Base-by-base conservation (phyloP, 2,888 invertebrate species). In the Hybos culiciformis region DNA sequence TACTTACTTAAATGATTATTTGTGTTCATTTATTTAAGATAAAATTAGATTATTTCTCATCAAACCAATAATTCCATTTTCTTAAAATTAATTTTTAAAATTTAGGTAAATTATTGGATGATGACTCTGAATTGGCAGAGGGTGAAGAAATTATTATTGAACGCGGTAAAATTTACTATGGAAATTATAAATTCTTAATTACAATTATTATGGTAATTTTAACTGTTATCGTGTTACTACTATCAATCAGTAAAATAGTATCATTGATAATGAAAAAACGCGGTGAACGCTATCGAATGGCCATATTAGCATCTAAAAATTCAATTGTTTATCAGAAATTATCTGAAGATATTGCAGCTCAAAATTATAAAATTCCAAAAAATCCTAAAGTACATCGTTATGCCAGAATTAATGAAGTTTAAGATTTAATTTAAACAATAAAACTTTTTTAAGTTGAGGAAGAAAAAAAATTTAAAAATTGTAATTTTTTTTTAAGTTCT, bases 281-380 rank as follows among this genome's bases (percentile, higher is more conserved):
- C 37, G 67, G 66, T 24, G 67, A 67, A 51, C 68, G 74, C 48
- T 66, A 66, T 47, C 62, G 63, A 42, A 65, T 66, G 61, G 66
- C 66, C 9, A 48, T 67, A 29, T 44, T 67, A 47, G 64, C 64
- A 43, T 59, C 63, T 5, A 67, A 66, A 53, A 66, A 68, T 48
- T 63, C 66, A 24, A 71, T 83, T 46, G 80, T 85, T 17, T 85
- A 84, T 65, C 80, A 81, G 57, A 83, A 82, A 51, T 67, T 85
- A 42, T 81, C 83, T 11, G 84, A 84, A 61, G 84, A 85, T 52
- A 74, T 83, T 51, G 71, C 73, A 11, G 77, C 78, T 38, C 76
- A 78, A 5, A 48, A 44, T 47, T n/a, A n/a, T n/a, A 61, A 61
- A 55, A 56, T 60, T 41, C 49, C 54, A 69, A 74, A 56, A 76